These are phyloP conservation scores for Sandelia bainsii DNA, from an alignment of 2,797 vertebrate genomes.

Conservation along the genomic window DNA sequence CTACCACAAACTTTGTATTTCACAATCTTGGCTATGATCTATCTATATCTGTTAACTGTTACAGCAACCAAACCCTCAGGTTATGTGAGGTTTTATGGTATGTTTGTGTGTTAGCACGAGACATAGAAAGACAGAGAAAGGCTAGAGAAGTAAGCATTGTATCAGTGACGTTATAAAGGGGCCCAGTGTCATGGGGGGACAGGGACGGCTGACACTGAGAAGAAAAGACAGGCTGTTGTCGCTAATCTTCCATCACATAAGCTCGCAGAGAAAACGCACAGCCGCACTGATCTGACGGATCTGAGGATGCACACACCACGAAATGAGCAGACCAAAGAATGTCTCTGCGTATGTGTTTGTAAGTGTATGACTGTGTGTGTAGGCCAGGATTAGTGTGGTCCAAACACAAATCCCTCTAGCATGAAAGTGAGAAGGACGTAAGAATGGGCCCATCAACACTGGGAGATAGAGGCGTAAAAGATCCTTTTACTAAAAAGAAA, in stretches of 20 bases:
- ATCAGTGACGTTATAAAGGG: constrained; percentile 70
- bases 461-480: constrained; percentile 26
- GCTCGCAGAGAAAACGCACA: constrained; percentile 68
- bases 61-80: constrained; percentile 24
- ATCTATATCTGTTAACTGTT: constrained; percentile 4
- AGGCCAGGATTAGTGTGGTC: constrained; percentile 41
- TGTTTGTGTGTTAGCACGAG: constrained; percentile 32
- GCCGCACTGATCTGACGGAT: constrained; percentile 62
- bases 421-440: constrained; percentile 37
- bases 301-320: constrained; percentile 53
- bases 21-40: background rate
- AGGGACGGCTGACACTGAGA: constrained; percentile 80
- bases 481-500: constrained; percentile 17
- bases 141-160: constrained; percentile 75
- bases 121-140: background rate
- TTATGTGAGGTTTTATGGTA: constrained; percentile 33
- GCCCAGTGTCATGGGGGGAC: constrained; percentile 76
- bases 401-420: constrained; percentile 40
- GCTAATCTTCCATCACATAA: constrained; percentile 68
- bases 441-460: constrained; percentile 27
- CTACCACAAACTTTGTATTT: background rate
- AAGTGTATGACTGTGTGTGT: constrained; percentile 14
- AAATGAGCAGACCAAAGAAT: constrained; percentile 35
- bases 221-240: constrained; percentile 79
- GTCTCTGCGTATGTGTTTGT: constrained; percentile 31